A percentile compares a stretch with the other conserved stretches of the same genome.
These are phyloP conservation scores for Venusia cambrica DNA, from an alignment of 2,888 invertebrate species.

Conservation along the genomic window DNA sequence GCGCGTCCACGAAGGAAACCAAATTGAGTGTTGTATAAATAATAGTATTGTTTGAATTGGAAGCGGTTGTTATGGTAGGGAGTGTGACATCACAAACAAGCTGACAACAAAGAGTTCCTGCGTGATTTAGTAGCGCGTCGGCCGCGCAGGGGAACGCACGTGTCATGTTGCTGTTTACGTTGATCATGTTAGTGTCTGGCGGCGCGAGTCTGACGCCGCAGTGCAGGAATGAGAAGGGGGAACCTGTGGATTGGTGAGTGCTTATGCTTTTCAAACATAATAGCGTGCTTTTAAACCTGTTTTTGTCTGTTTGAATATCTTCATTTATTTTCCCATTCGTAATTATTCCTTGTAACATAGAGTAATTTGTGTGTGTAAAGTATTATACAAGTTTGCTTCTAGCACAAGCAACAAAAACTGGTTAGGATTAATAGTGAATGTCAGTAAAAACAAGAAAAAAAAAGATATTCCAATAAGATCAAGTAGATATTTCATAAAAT, in stretches of 20 bases:
- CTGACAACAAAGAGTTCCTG: constrained; percentile 51
- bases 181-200: constrained; percentile 42
- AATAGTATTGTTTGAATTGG: constrained; percentile 54
- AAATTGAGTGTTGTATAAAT: constrained; percentile 53
- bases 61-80: constrained; percentile 42
- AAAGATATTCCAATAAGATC: too few species aligned
- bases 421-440: too few species aligned
- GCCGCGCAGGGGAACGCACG: constrained; percentile 44
- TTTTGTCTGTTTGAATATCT: too few species aligned
- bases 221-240: constrained; percentile 83
- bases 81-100: constrained; percentile 55
- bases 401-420: too few species aligned
- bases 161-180: constrained; percentile 46
- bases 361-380: too few species aligned
- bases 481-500: neutral
- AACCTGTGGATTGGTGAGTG: constrained; percentile 86
- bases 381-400: too few species aligned
- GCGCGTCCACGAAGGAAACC: constrained; percentile 36
- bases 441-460: too few species aligned
- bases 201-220: constrained; percentile 59
- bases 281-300: too few species aligned
- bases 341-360: too few species aligned
- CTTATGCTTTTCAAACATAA: constrained; percentile 13
- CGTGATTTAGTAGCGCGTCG: constrained; percentile 46
- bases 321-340: too few species aligned